Evolutionary conservation across 2,113 vertebrate genomes (phyloP).

Genomic region (Pelecanoides urinatrix): DNA sequence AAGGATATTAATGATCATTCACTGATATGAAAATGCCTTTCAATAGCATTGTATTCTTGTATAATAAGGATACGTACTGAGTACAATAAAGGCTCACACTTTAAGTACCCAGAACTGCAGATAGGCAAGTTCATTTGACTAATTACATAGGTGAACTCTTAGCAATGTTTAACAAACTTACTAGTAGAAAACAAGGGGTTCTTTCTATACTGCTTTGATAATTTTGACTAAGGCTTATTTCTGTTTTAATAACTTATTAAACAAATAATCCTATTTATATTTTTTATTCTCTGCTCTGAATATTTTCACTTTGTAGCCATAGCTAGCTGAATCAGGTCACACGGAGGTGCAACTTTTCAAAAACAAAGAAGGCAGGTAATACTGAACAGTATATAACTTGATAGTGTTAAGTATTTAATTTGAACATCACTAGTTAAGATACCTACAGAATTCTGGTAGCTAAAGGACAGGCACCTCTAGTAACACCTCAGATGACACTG

Average conservation of each 20-base stretch:
- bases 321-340: background rate
- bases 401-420: background rate
- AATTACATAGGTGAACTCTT: background rate
- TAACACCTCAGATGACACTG: background rate
- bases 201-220: background rate
- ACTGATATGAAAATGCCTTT: background rate
- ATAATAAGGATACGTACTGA: background rate
- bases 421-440: background rate
- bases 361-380: background rate
- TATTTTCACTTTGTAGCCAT: background rate
- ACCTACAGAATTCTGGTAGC: background rate
- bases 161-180: background rate
- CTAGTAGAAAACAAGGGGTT: background rate
- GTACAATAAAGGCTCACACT: background rate
- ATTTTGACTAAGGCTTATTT: background rate
- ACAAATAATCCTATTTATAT: background rate
- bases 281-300: background rate
- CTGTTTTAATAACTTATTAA: background rate
- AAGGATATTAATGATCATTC: background rate
- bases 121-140: background rate
- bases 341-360: background rate
- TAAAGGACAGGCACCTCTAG: background rate
- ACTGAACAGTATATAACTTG: background rate
- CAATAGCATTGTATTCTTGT: background rate
- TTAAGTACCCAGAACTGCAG: background rate